phyloP scores from a whole-genome alignment of 2,113 vertebrate species.

The Perca fluviatilis region DNA sequence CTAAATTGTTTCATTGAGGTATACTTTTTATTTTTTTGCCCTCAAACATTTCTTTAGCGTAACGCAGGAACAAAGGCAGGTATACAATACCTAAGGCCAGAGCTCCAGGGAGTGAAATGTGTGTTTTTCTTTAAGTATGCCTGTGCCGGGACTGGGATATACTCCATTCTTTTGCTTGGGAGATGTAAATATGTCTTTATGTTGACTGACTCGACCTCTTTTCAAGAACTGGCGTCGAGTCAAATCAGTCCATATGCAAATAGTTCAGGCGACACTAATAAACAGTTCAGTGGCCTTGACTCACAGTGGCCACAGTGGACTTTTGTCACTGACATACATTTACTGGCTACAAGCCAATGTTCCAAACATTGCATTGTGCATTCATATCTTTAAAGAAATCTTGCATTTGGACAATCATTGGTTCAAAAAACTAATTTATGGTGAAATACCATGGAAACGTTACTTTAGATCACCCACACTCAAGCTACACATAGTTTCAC shows the following conservation, averaged over 20 bases:
- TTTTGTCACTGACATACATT: conserved; percentile 42
- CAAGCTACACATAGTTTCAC: too few relatives aligned
- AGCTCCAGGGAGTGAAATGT: conserved; percentile 22
- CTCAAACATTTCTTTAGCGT: conserved; percentile 26
- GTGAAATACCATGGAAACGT: too few relatives aligned
- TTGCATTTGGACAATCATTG: too few relatives aligned
- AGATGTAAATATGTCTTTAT: conserved; percentile 11
- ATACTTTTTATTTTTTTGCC: background rate
- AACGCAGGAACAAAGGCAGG: conserved; percentile 1
- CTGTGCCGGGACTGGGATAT: conserved; percentile 18
- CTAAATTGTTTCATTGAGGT: conserved; percentile 17
- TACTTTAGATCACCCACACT: too few relatives aligned
- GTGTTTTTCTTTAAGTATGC: background rate
- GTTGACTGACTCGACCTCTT: conserved; percentile 2
- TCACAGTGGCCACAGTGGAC: conserved; percentile 17
- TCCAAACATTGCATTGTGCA: too few relatives aligned
- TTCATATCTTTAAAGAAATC: too few relatives aligned
- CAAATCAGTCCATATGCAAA: conserved; percentile 36
- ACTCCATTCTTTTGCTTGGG: background rate
- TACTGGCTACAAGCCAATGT: conserved; percentile 22
- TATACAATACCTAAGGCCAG: conserved; percentile 40
- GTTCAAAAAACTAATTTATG: too few relatives aligned
- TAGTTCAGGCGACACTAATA: background rate
- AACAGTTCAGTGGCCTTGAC: conserved; percentile 18
- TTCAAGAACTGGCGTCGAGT: background rate